These are phyloP conservation scores for Procavia capensis DNA, from an alignment of 2,113 vertebrate genomes.

Conservation along the genomic window DNA sequence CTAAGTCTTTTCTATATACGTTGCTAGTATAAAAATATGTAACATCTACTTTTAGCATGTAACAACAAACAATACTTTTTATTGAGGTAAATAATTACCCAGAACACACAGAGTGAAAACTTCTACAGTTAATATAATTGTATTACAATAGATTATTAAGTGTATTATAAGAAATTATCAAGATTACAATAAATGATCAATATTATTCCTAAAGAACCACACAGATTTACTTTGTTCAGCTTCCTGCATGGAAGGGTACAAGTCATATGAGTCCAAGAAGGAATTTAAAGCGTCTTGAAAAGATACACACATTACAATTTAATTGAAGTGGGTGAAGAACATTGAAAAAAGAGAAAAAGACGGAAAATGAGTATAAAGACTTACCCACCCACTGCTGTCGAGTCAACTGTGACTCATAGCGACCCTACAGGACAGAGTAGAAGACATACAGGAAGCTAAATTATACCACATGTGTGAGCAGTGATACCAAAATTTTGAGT, in stretches of 20 bases:
- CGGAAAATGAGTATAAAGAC: not conserved
- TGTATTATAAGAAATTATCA: too few relatives aligned
- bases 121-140: not conserved
- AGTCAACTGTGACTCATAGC: too few relatives aligned
- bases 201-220: not conserved
- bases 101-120: not conserved
- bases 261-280: not conserved
- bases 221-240: not conserved
- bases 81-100: not conserved
- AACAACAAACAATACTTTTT: not conserved
- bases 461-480: not conserved
- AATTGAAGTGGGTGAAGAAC: not conserved
- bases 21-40: not conserved
- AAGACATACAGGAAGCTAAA: not conserved
- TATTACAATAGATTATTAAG: too few relatives aligned
- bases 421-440: too few relatives aligned
- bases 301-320: not conserved
- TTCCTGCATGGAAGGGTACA: not conserved
- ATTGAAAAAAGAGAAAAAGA: not conserved
- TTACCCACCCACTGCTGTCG: too few relatives aligned
- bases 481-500: not conserved
- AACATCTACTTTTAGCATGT: not conserved
- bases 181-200: not conserved
- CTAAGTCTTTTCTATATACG: not conserved
- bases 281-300: not conserved